Evolutionary conservation across 2,888 invertebrate genomes (phyloP), one percentile per base, ranked within the genome.

Genomic region (Chrysomela aeneicollis): DNA sequence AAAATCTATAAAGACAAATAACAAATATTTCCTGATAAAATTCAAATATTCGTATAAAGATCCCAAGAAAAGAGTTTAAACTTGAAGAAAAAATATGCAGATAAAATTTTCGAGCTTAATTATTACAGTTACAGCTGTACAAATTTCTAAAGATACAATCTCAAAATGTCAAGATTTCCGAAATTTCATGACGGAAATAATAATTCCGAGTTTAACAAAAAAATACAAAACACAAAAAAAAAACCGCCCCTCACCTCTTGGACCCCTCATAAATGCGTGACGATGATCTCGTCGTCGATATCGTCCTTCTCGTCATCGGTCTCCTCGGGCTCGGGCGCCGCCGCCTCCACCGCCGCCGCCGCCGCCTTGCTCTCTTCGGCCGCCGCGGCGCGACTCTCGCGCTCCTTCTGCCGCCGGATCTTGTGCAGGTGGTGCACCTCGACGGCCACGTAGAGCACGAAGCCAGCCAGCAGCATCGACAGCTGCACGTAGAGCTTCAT

Each of bases 291-390:
- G 81, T 94, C 93, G 84, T 93, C 93, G 76, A 93, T 90, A 82
- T 93, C 93, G 82, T 94, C 93, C 79, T 92, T 91, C 80, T 94
- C 91, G 82, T 91, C 94, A 79, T 94, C 93, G 65, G 92, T 92
- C 82, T 93, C 93, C 80, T 93, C 93, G 18, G 88, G 83, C 73
- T 82, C 81, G 62, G 73, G 76, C 63, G 75, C 74, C 85, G 46
- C 79, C 19, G 46, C 15, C 42, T n/a, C 42, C 15, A 87, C 87
- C 8, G 90, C 91, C 26, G 90, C 90, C 75, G 70, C 71, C 46
- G 73, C 74, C 63, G 85, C 83, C 42, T 85, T 85, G 69, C 83
- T 84, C 26, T 88, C 89, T 69, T 87, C 87, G 65, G 87, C 87
- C 63, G 89, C 89, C 9, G 90, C 90, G 26, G 90, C 90, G 85